Evolutionary conservation across 2,888 invertebrate genomes (phyloP).

Genomic region (Odontothrips loti): DNA sequence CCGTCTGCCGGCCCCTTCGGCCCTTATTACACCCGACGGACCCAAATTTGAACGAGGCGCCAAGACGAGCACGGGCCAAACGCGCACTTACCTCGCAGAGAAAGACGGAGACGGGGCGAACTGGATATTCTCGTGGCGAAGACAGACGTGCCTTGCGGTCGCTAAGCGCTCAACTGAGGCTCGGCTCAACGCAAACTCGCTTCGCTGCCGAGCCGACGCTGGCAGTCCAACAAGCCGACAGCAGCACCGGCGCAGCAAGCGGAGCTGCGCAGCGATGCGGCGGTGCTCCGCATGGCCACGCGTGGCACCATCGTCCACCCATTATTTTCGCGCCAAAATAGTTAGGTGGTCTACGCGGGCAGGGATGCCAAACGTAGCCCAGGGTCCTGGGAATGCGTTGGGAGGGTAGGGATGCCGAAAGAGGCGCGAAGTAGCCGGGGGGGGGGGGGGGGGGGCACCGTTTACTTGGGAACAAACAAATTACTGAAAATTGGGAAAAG

Average conservation of each 20-base stretch:
- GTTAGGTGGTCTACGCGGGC: not conserved
- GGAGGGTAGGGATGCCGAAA: too few relatives aligned
- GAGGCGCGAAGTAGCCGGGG: too few relatives aligned
- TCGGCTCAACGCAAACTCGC: not conserved
- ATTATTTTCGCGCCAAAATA: slow-evolving; percentile 7
- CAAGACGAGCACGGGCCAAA: not conserved
- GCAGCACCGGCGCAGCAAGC: not conserved
- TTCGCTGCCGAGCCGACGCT: not conserved
- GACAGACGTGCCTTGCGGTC: not conserved
- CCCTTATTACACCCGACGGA: not conserved
- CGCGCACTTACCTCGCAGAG: not conserved
- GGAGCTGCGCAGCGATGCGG: not conserved
- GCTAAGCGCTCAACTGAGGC: not conserved
- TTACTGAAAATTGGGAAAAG: too few relatives aligned
- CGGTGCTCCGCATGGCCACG: not conserved
- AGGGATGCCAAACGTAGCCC: slow-evolving; percentile 14
- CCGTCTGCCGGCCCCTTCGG: slow-evolving; percentile 31
- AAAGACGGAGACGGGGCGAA: not conserved
- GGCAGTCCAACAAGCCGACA: too few relatives aligned
- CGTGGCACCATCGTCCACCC: not conserved
- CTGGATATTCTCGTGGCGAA: too few relatives aligned
- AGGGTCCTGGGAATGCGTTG: too few relatives aligned
- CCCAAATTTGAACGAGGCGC: slow-evolving; percentile 18
- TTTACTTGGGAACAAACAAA: too few relatives aligned
- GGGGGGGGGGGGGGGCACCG: too few relatives aligned